phyloP scores from a whole-genome alignment of 2,113 vertebrate species.

The Prochilodus magdalenae region DNA sequence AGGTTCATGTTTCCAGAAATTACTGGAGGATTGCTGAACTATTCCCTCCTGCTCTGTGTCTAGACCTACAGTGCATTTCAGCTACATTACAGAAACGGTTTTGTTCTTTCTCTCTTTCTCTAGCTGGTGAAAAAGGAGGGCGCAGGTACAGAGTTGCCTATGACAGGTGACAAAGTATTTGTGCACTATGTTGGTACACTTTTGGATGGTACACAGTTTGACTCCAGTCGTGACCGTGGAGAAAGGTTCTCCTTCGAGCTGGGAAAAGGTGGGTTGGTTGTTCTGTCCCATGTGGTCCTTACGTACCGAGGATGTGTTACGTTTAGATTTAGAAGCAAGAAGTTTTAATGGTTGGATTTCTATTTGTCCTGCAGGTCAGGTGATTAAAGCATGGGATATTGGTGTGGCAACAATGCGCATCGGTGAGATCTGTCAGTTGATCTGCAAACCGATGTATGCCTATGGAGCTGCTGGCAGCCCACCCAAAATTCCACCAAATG shows the following conservation, averaged over 20 bases:
- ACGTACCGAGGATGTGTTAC: no score
- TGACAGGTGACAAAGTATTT: constrained; percentile 94
- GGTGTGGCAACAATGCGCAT: constrained; percentile 93
- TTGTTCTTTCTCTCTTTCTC: neutral
- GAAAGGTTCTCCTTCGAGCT: constrained; percentile 95
- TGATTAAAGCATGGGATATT: constrained; percentile 98
- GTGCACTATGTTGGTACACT: constrained; percentile 96
- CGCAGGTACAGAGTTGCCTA: constrained; percentile 83
- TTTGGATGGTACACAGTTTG: constrained; percentile 92
- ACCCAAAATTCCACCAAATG: constrained; percentile 93
- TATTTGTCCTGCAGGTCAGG: constrained; percentile 81
- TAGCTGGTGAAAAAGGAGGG: constrained; percentile 93
- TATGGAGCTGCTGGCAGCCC: constrained; percentile 95
- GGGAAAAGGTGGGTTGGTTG: constrained; percentile 87
- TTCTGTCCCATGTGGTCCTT: neutral
- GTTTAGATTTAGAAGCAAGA: no score
- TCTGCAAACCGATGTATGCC: constrained; percentile 93
- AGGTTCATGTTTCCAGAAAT: constrained; percentile 18
- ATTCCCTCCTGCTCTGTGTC: no score
- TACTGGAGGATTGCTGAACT: neutral
- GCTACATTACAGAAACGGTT: no score
- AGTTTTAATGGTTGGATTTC: neutral
- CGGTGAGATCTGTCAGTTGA: constrained; percentile 89
- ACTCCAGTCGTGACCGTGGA: constrained; percentile 91
- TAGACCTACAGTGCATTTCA: neutral